Conservation (phyloP, 2,797 vertebrate species). For the Percopsis omiscomaycus region DNA sequence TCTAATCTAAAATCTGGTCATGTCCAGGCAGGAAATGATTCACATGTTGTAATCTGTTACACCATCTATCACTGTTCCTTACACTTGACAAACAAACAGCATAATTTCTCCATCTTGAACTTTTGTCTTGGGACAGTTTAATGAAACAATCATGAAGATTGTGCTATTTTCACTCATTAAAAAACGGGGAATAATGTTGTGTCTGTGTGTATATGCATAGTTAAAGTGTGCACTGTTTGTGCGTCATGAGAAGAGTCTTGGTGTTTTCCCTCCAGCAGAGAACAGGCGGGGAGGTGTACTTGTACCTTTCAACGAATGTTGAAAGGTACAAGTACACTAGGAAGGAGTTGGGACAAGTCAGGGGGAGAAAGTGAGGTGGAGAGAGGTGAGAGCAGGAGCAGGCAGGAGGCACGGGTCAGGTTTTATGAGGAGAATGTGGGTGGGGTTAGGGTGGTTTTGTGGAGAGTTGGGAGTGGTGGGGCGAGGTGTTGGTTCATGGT, state of each 20-base stretch:
- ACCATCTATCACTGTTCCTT: too few relatives aligned
- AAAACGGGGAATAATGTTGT: neutral
- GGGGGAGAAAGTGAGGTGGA: slow-evolving; percentile 13
- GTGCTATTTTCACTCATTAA: neutral
- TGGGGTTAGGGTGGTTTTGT: slow-evolving; percentile 15
- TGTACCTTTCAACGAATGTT: neutral
- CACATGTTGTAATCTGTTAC: slow-evolving; percentile 10
- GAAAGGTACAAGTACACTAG: slow-evolving; percentile 3
- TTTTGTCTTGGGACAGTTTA: too few relatives aligned
- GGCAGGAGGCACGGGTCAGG: neutral
- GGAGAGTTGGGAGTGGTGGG: slow-evolving; percentile 62
- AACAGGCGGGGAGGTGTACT: neutral
- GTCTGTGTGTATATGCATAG: neutral
- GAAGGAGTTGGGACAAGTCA: slow-evolving; percentile 8
- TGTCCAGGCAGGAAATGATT: slow-evolving; percentile 58
- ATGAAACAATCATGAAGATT: too few relatives aligned
- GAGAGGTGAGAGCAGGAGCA: slow-evolving; percentile 17
- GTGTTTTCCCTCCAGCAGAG: slow-evolving; percentile 1
- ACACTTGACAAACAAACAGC: neutral
- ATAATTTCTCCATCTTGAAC: neutral
- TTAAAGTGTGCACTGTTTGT: neutral
- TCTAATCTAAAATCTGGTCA: slow-evolving; percentile 41
- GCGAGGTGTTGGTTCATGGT: slow-evolving; percentile 39
- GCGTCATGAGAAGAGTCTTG: slow-evolving; percentile 5
- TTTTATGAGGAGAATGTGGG: slow-evolving; percentile 3